Evolutionary conservation across 2,797 vertebrate species (phyloP).

Genomic region (Euthynnus affinis): DNA sequence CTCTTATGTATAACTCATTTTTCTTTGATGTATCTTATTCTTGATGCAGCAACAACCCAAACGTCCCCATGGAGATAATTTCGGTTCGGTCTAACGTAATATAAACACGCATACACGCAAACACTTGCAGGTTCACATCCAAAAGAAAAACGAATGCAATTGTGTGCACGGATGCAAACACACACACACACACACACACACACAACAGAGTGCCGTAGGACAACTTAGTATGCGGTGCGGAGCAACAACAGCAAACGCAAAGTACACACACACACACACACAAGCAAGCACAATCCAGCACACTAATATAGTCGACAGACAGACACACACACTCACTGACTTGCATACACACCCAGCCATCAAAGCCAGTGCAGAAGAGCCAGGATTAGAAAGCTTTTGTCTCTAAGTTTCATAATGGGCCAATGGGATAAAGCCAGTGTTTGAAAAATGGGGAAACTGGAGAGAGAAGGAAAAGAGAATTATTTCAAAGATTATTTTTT

Average conservation of each 20-base stretch:
- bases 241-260: conserved; percentile 17
- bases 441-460: conserved; percentile 52
- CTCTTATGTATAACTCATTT: conserved; percentile 28
- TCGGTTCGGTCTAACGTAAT: conserved; percentile 62
- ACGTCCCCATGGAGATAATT: conserved; percentile 61
- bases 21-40: conserved; percentile 69
- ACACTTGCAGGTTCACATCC: conserved; percentile 16
- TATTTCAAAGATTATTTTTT: conserved; percentile 54
- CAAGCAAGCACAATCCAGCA: not conserved
- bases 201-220: conserved; percentile 35
- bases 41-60: conserved; percentile 51
- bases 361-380: conserved; percentile 61
- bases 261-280: not conserved
- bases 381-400: conserved; percentile 75
- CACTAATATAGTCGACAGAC: conserved; percentile 10
- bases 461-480: conserved; percentile 37
- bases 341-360: conserved; percentile 51
- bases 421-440: conserved; percentile 60
- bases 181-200: not conserved
- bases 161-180: not conserved
- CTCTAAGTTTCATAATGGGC: conserved; percentile 68
- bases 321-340: conserved; percentile 24
- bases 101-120: conserved; percentile 47
- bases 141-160: too few species aligned
- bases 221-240: conserved; percentile 31